Evolutionary conservation across 1,140 invertebrate species (phyloP).

Genomic region (Grapholita molesta): DNA sequence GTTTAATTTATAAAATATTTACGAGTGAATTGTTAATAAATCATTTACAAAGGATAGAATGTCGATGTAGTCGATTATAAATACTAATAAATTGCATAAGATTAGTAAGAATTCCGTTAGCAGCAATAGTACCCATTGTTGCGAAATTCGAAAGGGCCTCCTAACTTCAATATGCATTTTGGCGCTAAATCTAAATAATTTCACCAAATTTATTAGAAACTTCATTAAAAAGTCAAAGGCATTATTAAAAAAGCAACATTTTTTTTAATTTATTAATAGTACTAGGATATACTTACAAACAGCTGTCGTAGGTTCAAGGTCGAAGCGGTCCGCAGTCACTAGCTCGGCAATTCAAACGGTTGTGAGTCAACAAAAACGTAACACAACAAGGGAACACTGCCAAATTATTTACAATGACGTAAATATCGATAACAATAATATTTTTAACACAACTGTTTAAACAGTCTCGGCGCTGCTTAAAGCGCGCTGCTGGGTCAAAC

Average conservation of each 20-base stretch:
- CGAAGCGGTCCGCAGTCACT: conserved; percentile 39
- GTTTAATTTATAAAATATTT: no score
- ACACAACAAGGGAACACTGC: conserved; percentile 44
- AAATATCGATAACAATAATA: conserved; percentile 49
- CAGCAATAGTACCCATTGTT: neutral
- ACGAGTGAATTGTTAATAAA: neutral
- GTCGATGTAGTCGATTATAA: neutral
- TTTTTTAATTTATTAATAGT: neutral
- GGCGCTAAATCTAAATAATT: neutral
- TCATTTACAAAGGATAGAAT: neutral
- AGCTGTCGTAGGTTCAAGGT: conserved; percentile 65
- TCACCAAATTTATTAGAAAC: neutral
- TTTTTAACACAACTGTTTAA: conserved; percentile 45
- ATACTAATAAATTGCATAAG: neutral
- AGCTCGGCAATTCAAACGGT: conserved; percentile 31
- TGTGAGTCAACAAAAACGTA: conserved; percentile 47
- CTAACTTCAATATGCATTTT: neutral
- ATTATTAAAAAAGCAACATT: neutral
- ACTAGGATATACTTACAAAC: conserved; percentile 44
- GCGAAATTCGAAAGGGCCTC: neutral
- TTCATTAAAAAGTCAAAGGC: neutral
- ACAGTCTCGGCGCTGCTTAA: conserved; percentile 16
- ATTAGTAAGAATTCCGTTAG: neutral
- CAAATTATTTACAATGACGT: conserved; percentile 63
- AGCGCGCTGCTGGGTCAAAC: neutral